These are phyloP conservation scores for Chelon auratus DNA, from an alignment of 2,797 vertebrate species.

Conservation along the genomic window DNA sequence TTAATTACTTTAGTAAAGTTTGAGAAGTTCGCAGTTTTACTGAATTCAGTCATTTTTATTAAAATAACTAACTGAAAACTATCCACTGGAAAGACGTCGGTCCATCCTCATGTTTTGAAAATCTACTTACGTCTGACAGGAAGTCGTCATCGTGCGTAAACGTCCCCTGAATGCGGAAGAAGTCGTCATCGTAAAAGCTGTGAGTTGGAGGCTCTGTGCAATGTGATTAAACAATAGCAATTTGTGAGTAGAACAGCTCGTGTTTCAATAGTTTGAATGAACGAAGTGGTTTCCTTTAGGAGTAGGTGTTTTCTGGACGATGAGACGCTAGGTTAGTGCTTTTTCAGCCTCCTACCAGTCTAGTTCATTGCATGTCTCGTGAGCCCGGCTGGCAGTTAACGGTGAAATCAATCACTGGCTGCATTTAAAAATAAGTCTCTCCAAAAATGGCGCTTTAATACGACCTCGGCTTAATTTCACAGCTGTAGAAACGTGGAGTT, in stretches of 20 bases:
- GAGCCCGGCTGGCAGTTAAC: constrained; percentile 36
- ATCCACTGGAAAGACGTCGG: too few species aligned
- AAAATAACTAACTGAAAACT: too few species aligned
- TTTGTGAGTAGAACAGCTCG: not conserved
- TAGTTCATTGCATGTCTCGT: constrained; percentile 43
- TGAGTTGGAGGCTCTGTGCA: constrained; percentile 81
- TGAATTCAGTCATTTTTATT: too few species aligned
- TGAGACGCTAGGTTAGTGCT: not conserved
- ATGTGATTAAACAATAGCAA: constrained; percentile 29
- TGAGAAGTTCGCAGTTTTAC: too few species aligned
- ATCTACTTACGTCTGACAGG: constrained; percentile 42
- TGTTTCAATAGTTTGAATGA: constrained; percentile 50
- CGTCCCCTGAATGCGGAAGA: constrained; percentile 80
- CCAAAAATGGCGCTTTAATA: not conserved
- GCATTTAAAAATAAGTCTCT: constrained; percentile 5
- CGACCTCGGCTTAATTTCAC: rapidly evolving
- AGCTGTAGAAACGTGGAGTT: not conserved
- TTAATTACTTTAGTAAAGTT: too few species aligned
- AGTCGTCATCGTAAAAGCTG: constrained; percentile 82
- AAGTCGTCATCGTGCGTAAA: constrained; percentile 39
- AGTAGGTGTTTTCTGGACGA: constrained; percentile 9
- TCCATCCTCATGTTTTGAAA: constrained; percentile 32
- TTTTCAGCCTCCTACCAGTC: constrained; percentile 9
- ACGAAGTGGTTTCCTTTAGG: not conserved
- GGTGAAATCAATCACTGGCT: constrained; percentile 32